Evolutionary conservation across 92 coral and sea anemone species (phyloP).

Genomic region (Micromussa lordhowensis): DNA sequence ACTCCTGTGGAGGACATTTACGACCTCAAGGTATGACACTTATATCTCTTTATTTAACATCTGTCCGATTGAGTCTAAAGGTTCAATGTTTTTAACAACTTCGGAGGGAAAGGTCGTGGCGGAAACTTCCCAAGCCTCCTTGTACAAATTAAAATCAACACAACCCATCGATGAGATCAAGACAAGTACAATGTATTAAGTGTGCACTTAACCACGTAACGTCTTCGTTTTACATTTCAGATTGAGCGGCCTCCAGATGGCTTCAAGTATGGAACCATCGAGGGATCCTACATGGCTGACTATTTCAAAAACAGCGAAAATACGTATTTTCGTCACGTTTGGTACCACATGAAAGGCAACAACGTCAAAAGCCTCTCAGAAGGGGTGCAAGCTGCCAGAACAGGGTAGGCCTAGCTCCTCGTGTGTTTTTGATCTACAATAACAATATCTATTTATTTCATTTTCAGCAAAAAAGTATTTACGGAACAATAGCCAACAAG

Average conservation of each 20-base stretch:
- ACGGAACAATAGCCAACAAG: too few species aligned
- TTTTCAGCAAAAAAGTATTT: too few species aligned
- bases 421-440: too few species aligned
- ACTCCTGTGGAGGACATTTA: slow-evolving; percentile 77
- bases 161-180: too few species aligned
- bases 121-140: too few species aligned
- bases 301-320: slow-evolving; percentile 81
- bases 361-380: slow-evolving; percentile 74
- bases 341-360: slow-evolving; percentile 80
- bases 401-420: slow-evolving; percentile 61
- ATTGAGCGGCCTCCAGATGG: slow-evolving; percentile 84
- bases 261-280: slow-evolving; percentile 79
- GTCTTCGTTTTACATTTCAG: slow-evolving; percentile 20
- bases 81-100: too few species aligned
- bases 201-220: not conserved
- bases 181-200: too few species aligned
- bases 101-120: too few species aligned
- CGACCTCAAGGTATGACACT: slow-evolving; percentile 73
- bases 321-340: slow-evolving; percentile 75
- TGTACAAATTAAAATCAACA: too few species aligned
- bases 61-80: not conserved
- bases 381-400: slow-evolving; percentile 73
- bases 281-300: slow-evolving; percentile 87
- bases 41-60: not conserved
- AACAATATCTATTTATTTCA: too few species aligned